Base-by-base conservation (phyloP, 2,797 vertebrate genomes). In the Lindbergichthys nudifrons region DNA sequence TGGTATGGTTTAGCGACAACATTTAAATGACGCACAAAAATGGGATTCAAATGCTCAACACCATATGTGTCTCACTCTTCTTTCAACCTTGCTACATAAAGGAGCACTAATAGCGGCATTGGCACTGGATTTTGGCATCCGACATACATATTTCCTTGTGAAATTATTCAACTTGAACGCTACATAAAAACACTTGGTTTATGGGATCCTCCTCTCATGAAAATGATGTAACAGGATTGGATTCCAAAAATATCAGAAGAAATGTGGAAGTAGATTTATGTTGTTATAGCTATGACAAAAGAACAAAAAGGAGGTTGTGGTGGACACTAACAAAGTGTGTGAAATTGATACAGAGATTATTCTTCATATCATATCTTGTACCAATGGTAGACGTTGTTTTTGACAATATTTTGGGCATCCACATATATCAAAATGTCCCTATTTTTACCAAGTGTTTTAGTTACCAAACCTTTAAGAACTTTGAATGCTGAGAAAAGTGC, bases 31-130 rank as follows among this genome's bases (percentile, higher is more conserved):
- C 32, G 6, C 18, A 66, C 47, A 57, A 52, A 46, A 21, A 46
- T 19, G 3, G 75, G 57, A 76, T 64, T 56, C 4, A 65, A 65
- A 65, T 61, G 30, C 13, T 68, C 8, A 23, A 30, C 59, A 63
- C 46, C 13, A n/a, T 36, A 36, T 9, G 36, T 67, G 50, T 16
- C 56, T 13, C 16, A 32, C 21, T 39, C 41, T 52, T 45, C 42
- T 53, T 54, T 21, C 15, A 1, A 5, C 63, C 36, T 66, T 39
- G 19, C 11, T 50, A 51, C 23, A 23, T 50, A 43, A 36, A 43
- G 36, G 39, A 39, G 52, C 41, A 36, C 16, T 21, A 11, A 41
- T 48, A 67, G 21, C 59, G 59, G 19, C 18, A 61, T 0, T 46
- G 26, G n/a, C 23, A 58, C 12, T 16, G n/a, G 57, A 39, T 21